Evolutionary conservation across 2,797 vertebrate genomes (phyloP).

Genomic region (Syngnathus rostellatus): DNA sequence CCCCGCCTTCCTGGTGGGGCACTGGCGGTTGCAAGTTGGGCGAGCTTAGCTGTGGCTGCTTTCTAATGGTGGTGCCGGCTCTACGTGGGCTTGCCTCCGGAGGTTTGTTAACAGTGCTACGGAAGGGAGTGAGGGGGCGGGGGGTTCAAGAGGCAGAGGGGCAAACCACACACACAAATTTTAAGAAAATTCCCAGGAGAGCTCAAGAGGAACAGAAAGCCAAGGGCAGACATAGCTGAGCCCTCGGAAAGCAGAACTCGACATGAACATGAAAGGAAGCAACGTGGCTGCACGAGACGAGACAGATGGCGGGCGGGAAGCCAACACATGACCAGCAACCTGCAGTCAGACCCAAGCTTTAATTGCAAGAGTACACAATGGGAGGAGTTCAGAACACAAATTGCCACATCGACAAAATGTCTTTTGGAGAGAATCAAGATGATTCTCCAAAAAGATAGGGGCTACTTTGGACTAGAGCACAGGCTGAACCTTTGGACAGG

Average conservation of each 20-base stretch:
- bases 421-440: constrained; percentile 2
- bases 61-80: constrained; percentile 82
- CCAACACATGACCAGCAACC: constrained; percentile 61
- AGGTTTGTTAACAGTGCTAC: constrained; percentile 89
- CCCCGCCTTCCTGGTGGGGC: constrained; percentile 74
- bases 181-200: constrained; percentile 18
- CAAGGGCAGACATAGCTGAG: constrained; percentile 16
- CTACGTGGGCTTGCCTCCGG: constrained; percentile 81
- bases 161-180: constrained; percentile 35
- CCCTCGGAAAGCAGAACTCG: constrained; percentile 38
- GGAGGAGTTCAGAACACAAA: not conserved
- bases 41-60: constrained; percentile 82
- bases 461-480: constrained; percentile 33
- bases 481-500: constrained; percentile 53
- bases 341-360: constrained; percentile 54
- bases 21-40: constrained; percentile 85
- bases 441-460: not conserved
- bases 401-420: not conserved
- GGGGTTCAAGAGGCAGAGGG: constrained; percentile 45
- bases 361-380: constrained; percentile 54
- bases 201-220: constrained; percentile 11
- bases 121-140: constrained; percentile 53
- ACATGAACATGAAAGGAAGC: not conserved
- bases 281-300: constrained; percentile 23
- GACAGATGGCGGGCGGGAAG: constrained; percentile 24